Percentiles rank a stretch among this genome's conserved stretches.
Evolutionary conservation across 2,113 vertebrate genomes (phyloP).

Genomic region (Otus sunia): DNA sequence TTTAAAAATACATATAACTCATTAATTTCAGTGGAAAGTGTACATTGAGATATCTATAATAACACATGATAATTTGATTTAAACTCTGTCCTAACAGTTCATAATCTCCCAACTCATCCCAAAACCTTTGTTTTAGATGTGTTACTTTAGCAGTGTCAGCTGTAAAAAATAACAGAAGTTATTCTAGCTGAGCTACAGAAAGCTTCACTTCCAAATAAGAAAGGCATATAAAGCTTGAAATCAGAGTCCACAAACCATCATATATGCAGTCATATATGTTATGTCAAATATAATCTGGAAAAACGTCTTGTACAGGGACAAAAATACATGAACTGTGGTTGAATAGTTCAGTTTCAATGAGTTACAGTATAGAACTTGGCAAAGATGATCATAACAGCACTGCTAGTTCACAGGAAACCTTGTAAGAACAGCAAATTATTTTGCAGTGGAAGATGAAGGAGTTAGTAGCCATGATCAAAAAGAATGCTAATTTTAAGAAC

Average conservation of each 20-base stretch:
- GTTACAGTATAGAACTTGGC: not conserved
- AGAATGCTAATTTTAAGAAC: not conserved
- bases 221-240: not conserved
- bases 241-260: not conserved
- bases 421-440: not conserved
- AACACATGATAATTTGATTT: not conserved
- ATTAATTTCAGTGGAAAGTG: not conserved
- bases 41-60: not conserved
- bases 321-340: not conserved
- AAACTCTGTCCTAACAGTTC: not conserved
- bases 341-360: not conserved
- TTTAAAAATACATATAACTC: not conserved
- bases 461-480: not conserved
- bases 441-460: not conserved
- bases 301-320: not conserved
- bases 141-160: not conserved
- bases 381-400: not conserved
- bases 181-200: not conserved
- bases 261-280: not conserved
- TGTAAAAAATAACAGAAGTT: not conserved
- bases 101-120: not conserved
- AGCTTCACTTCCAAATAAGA: not conserved
- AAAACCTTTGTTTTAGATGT: not conserved
- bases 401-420: not conserved
- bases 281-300: not conserved